A percentile compares a stretch with the other conserved stretches of the same genome.
Conservation (phyloP, 2,888 invertebrate genomes). For the Tromatobia lineatoria region DNA sequence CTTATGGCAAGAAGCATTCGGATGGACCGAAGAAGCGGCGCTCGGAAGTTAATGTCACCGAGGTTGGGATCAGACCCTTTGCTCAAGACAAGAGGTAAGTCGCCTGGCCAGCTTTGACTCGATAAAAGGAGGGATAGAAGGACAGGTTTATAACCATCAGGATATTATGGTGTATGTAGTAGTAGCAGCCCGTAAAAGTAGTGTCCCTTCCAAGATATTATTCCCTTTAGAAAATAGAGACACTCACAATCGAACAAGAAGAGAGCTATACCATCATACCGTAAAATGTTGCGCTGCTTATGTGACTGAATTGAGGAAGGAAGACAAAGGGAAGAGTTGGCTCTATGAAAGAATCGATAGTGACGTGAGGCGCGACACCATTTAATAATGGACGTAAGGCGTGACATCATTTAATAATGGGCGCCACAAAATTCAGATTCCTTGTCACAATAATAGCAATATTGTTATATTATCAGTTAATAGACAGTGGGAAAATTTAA, state of each 20-base stretch:
- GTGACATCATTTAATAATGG: too few species aligned
- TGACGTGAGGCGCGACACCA: too few species aligned
- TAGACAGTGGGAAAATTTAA: too few species aligned
- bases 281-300: conserved; percentile 14
- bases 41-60: conserved; percentile 44
- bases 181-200: conserved; percentile 7
- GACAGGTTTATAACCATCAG: conserved; percentile 25
- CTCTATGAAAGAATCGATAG: conserved; percentile 33
- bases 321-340: conserved; percentile 16
- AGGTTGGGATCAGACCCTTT: conserved; percentile 29
- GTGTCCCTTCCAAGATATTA: neutral
- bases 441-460: too few species aligned
- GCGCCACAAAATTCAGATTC: too few species aligned
- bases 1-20: conserved; percentile 48
- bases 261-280: conserved; percentile 5
- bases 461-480: too few species aligned
- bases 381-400: too few species aligned
- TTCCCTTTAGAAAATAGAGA: conserved; percentile 37
- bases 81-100: conserved; percentile 31
- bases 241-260: conserved; percentile 15
- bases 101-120: conserved; percentile 13
- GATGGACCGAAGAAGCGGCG: conserved; percentile 25
- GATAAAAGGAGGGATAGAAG: neutral
- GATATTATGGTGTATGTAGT: neutral
- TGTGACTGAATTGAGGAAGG: neutral